phyloP scores from a whole-genome alignment of 2,888 invertebrate species.

The Stratiomys singularior region DNA sequence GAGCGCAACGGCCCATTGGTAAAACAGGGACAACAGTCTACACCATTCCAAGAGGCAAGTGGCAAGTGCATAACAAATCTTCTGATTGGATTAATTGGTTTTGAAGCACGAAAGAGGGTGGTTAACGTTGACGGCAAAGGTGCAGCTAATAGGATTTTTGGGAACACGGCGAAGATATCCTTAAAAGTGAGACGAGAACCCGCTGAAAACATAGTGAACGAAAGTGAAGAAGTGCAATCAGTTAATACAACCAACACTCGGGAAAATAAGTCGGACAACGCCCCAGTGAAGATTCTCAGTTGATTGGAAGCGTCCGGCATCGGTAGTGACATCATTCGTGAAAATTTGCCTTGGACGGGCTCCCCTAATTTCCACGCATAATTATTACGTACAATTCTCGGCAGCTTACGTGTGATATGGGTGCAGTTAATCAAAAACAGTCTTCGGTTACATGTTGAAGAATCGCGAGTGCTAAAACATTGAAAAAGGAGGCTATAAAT shows the following conservation, averaged over 20 bases:
- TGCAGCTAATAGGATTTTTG: not conserved
- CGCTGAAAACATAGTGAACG: not conserved
- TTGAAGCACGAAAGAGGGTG: not conserved
- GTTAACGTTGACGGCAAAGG: not conserved
- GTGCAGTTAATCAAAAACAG: not conserved
- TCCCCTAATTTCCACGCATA: not conserved
- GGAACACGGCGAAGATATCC: not conserved
- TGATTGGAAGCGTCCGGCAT: slow-evolving; percentile 20
- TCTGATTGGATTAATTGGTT: slow-evolving; percentile 19
- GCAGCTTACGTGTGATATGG: not conserved
- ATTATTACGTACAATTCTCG: not conserved
- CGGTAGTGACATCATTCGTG: slow-evolving; percentile 42
- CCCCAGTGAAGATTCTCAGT: slow-evolving; percentile 16
- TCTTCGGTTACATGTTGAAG: not conserved
- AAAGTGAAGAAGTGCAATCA: slow-evolving; percentile 9
- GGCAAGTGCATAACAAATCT: slow-evolving; percentile 9
- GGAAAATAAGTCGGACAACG: slow-evolving; percentile 27
- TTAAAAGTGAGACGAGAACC: not conserved
- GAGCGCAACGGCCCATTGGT: not conserved
- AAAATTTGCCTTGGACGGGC: slow-evolving; percentile 19
- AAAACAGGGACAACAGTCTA: slow-evolving; percentile 7
- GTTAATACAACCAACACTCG: not conserved
- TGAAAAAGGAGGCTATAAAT: not conserved
- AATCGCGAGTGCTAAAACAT: not conserved
- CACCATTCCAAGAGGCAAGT: not conserved